Conservation (phyloP, 2,797 vertebrate species). For the Tadarida brasiliensis region DNA sequence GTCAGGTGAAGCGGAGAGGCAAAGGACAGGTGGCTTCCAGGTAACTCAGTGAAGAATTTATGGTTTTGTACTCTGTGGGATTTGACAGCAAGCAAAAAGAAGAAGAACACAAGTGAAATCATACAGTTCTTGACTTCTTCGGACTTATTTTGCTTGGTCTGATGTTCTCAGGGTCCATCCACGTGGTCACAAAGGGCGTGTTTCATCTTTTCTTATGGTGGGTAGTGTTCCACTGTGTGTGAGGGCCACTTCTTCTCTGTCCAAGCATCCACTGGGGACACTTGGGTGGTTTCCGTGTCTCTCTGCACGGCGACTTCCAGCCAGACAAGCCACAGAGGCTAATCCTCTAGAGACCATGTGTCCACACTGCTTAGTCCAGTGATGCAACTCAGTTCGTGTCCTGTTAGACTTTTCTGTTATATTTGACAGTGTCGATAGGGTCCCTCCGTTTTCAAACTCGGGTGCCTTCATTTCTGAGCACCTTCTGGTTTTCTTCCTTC, state of each 20-base stretch:
- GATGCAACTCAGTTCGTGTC: no score
- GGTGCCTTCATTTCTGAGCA: no score
- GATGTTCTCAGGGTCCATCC: neutral
- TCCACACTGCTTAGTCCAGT: no score
- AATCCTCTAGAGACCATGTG: no score
- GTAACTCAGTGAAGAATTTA: neutral
- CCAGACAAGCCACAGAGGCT: no score
- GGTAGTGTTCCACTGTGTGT: neutral
- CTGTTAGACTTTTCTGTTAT: no score
- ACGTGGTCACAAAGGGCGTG: neutral
- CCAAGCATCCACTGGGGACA: no score
- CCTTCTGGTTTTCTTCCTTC: no score
- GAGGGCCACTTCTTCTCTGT: no score
- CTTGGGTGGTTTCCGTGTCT: no score
- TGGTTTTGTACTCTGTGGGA: neutral
- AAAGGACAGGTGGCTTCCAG: neutral
- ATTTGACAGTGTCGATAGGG: no score
- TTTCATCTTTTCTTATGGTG: neutral
- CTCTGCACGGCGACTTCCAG: no score
- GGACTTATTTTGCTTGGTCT: neutral
- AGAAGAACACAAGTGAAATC: neutral
- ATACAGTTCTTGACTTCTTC: neutral
- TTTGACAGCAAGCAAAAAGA: neutral
- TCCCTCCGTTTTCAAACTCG: neutral
- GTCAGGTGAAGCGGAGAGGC: neutral